Percentiles rank a stretch among this genome's conserved stretches.
Evolutionary conservation across 2,113 vertebrate genomes (phyloP).

Genomic region (Gymnobelideus leadbeateri): DNA sequence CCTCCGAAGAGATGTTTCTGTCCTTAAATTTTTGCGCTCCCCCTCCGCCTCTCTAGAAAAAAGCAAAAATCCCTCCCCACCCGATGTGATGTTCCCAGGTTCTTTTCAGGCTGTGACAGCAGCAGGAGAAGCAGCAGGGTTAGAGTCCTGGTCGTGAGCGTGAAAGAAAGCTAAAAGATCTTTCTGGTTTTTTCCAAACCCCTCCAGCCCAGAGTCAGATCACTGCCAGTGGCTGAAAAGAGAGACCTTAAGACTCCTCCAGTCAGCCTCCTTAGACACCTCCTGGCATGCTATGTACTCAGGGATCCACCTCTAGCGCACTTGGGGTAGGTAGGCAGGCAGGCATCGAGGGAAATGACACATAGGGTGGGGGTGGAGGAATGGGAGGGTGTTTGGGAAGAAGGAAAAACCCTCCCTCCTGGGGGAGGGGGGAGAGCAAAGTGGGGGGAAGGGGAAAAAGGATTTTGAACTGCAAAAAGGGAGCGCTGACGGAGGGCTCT

Average conservation of each 20-base stretch:
- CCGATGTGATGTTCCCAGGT: slow-evolving; percentile 82
- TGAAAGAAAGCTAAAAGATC: slow-evolving; percentile 81
- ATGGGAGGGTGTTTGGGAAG: slow-evolving; percentile 46
- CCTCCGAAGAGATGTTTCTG: slow-evolving; percentile 74
- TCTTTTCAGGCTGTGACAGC: slow-evolving; percentile 82
- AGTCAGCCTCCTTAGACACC: slow-evolving; percentile 85
- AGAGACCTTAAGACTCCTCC: slow-evolving; percentile 84
- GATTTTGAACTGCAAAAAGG: slow-evolving; percentile 16
- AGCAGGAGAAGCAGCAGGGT: slow-evolving; percentile 80
- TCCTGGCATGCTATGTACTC: slow-evolving; percentile 84
- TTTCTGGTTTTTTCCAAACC: slow-evolving; percentile 43
- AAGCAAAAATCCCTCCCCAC: slow-evolving; percentile 76
- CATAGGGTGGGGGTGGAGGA: slow-evolving; percentile 76
- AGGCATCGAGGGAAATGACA: slow-evolving; percentile 80
- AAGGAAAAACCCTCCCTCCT: slow-evolving; percentile 70
- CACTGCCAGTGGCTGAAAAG: slow-evolving; percentile 82
- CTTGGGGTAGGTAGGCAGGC: slow-evolving; percentile 84
- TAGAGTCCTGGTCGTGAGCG: slow-evolving; percentile 78
- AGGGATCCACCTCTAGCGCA: slow-evolving; percentile 83
- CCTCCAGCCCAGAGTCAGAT: slow-evolving; percentile 74
- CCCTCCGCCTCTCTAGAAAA: slow-evolving; percentile 73
- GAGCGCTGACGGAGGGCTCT: slow-evolving; percentile 11
- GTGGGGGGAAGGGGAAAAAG: slow-evolving; percentile 36
- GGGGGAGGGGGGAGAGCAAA: slow-evolving; percentile 27
- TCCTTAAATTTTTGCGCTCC: slow-evolving; percentile 30